Conservation (phyloP, 2,113 vertebrate genomes). For the Pelecanoides urinatrix region DNA sequence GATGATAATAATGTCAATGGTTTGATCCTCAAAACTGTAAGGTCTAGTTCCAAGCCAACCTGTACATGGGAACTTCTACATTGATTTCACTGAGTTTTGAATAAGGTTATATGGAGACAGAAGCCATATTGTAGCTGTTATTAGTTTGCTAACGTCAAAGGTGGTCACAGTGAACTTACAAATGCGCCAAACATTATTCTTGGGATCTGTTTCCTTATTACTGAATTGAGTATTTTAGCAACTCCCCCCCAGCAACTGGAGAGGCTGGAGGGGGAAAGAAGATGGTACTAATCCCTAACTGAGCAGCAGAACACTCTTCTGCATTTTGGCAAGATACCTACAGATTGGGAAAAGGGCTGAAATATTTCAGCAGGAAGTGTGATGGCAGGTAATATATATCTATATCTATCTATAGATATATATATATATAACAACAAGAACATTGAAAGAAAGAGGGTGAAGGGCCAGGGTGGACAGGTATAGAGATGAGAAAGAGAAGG, state of each 20-base stretch:
- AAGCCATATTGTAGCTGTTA: not conserved
- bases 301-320: not conserved
- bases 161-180: not conserved
- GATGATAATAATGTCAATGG: not conserved
- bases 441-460: not conserved
- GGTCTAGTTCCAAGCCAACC: not conserved
- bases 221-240: not conserved
- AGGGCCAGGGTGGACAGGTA: not conserved
- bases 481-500: not conserved
- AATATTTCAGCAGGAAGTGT: not conserved
- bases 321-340: not conserved
- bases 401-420: too few species aligned
- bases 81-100: not conserved
- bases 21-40: not conserved
- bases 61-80: not conserved
- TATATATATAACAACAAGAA: too few species aligned
- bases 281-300: not conserved
- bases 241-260: not conserved
- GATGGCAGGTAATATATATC: too few species aligned
- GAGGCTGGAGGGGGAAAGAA: not conserved
- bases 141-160: not conserved
- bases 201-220: not conserved
- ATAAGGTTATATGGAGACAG: not conserved
- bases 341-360: not conserved
- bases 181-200: not conserved